phyloP scores from a whole-genome alignment of 2,113 vertebrate species.

The Percopsis transmontana region DNA sequence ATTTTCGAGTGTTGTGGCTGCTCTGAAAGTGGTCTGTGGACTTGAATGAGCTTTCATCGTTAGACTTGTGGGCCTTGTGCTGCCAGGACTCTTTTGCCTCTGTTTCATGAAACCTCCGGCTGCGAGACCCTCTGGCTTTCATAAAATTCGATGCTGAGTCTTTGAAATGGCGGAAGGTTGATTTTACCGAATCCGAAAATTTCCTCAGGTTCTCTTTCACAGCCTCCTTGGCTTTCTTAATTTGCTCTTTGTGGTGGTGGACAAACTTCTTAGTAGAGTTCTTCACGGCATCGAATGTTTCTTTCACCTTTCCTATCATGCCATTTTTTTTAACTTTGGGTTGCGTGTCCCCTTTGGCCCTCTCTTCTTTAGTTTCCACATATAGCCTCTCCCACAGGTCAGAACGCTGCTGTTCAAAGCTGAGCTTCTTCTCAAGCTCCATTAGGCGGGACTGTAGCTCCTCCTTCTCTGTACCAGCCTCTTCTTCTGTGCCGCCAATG shows the following conservation, averaged over 20 bases:
- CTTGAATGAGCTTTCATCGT: constrained; percentile 57
- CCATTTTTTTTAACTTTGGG: constrained; percentile 78
- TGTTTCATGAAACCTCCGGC: constrained; percentile 62
- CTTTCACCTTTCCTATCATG: constrained; percentile 87
- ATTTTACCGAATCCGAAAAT: constrained; percentile 96
- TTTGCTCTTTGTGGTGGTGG: constrained; percentile 96
- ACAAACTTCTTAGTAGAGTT: constrained; percentile 98
- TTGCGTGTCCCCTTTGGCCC: constrained; percentile 77
- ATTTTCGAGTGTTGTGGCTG: constrained; percentile 66
- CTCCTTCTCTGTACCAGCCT: constrained; percentile 70
- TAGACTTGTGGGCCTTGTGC: constrained; percentile 60
- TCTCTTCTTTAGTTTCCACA: constrained; percentile 86
- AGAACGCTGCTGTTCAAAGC: constrained; percentile 94
- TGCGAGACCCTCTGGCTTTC: constrained; percentile 75
- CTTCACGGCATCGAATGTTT: constrained; percentile 95
- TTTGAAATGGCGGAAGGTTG: constrained; percentile 93
- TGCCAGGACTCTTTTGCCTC: constrained; percentile 60
- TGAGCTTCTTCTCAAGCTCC: constrained; percentile 88
- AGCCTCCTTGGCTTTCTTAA: constrained; percentile 95
- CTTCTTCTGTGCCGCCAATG: constrained; percentile 47
- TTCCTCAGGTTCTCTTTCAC: constrained; percentile 96
- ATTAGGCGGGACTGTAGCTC: constrained; percentile 77
- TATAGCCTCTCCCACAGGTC: constrained; percentile 96
- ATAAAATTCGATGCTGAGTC: constrained; percentile 87
- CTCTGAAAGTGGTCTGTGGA: constrained; percentile 56